A percentile compares a stretch with the other conserved stretches of the same genome.
Conservation (phyloP, 2,797 vertebrate species). For the Amblyraja radiata region DNA sequence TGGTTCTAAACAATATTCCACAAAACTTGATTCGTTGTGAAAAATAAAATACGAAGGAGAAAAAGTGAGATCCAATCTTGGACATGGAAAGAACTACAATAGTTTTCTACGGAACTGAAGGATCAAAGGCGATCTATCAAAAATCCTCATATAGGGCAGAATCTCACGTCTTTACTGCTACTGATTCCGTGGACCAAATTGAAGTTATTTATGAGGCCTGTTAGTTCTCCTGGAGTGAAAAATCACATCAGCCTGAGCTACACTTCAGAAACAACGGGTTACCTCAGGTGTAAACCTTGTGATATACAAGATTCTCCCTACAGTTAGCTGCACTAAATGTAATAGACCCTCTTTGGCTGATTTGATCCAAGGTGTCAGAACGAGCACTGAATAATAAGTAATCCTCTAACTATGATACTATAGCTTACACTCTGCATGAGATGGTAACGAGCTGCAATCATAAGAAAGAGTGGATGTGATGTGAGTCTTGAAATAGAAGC, state of each 20-base stretch:
- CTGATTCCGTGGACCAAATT: neutral
- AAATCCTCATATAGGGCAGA: neutral
- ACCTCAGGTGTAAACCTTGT: neutral
- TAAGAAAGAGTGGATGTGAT: neutral
- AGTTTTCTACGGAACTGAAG: neutral
- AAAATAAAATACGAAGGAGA: neutral
- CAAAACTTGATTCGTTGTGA: neutral
- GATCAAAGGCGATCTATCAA: neutral
- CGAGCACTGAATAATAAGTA: constrained; percentile 10
- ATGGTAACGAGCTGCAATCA: neutral
- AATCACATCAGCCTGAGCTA: neutral
- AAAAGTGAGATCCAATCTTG: neutral
- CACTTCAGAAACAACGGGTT: neutral
- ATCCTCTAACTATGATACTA: neutral
- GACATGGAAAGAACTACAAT: neutral
- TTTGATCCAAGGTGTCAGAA: neutral
- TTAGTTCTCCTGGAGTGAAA: neutral
- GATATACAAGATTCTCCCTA: neutral
- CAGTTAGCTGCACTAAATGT: neutral
- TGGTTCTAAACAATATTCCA: neutral
- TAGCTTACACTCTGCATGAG: constrained; percentile 35
- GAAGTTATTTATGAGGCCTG: neutral
- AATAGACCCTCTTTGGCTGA: neutral
- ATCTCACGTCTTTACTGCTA: neutral
- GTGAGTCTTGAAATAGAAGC: neutral